A percentile compares a stretch with the other conserved stretches of the same genome.
Evolutionary conservation across 2,888 invertebrate genomes (phyloP).

Genomic region (Lasioglossum pauxillum): DNA sequence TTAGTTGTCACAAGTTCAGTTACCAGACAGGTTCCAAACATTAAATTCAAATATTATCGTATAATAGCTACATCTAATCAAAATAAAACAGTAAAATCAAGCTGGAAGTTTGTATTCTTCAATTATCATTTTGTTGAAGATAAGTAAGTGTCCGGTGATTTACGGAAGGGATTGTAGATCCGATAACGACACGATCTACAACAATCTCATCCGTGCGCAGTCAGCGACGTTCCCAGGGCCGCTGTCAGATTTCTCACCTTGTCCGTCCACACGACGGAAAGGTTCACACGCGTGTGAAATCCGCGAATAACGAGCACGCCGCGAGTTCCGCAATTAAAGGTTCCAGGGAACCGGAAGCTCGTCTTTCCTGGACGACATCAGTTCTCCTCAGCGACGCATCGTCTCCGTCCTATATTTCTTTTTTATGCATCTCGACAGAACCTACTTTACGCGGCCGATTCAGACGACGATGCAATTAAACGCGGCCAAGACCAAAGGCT

Average conservation of each 20-base stretch:
- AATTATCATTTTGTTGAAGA: too few species aligned
- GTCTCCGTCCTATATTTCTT: slow-evolving; percentile 53
- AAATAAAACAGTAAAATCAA: too few species aligned
- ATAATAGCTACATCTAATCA: too few species aligned
- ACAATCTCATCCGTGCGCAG: not conserved
- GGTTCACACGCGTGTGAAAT: slow-evolving; percentile 31
- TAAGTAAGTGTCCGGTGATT: too few species aligned
- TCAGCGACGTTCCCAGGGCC: slow-evolving; percentile 13
- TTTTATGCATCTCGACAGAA: slow-evolving; percentile 25
- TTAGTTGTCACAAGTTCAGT: not conserved
- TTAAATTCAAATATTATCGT: too few species aligned
- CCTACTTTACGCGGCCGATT: slow-evolving; percentile 51
- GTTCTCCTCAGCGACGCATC: not conserved
- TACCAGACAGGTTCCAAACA: not conserved
- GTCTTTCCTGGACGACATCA: slow-evolving; percentile 44
- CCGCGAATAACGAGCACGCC: slow-evolving; percentile 19
- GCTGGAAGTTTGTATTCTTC: too few species aligned
- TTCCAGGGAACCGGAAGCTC: slow-evolving; percentile 44
- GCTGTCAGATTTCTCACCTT: slow-evolving; percentile 15
- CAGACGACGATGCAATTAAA: slow-evolving; percentile 61
- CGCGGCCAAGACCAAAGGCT: slow-evolving; percentile 53
- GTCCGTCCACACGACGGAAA: slow-evolving; percentile 8
- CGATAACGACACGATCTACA: not conserved
- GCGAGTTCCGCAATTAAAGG: slow-evolving; percentile 44
- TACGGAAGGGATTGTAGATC: not conserved